Evolutionary conservation across 2,113 vertebrate species (phyloP), one percentile per base, ranked within the genome.

Genomic region (pig (Sus scrofa)): DNA sequence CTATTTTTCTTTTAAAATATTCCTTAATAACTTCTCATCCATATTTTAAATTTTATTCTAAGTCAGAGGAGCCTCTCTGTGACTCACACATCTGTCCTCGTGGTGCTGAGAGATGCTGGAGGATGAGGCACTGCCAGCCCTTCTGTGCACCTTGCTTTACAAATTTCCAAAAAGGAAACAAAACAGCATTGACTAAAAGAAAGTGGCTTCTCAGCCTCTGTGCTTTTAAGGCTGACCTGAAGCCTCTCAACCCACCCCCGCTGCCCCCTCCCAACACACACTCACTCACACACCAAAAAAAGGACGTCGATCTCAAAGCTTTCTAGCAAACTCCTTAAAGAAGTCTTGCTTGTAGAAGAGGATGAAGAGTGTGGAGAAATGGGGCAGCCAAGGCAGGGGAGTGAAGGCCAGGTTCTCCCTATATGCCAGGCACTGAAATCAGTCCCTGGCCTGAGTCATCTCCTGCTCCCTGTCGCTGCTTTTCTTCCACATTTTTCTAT

Each of bases 1-100:
- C 93, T 93, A 84, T 96, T 96, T 96, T 96, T 96, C 96, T 97
- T 96, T 58, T 75, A 91, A 97, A 96, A 96, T 96, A 94, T 95
- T 91, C 39, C 52, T 37, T 97, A 89, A 95, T 96, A 86, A 94
- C 91, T 60, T 30, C 37, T 85, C 75, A 85, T 88, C 95, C 67
- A 88, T 95, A 96, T 96, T 97, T 95, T 87, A 97, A 84, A 75
- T 90, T 77, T 94, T 87, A 84, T 91, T 91, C 81, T 74, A 44
- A 87, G 95, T 67, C n/a, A 3, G n/a, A 67, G 67, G 70, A 1
- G 3, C 44, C 37, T 95, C 52, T 60, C 58, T 6, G 2, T 50
- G 12, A 86, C 83, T 94, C 68, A 18, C 0, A 0, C 7, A 20
- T 68, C 87, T n/a, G 44, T 56, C 30, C 65, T 60, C 0, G 0